Conservation (phyloP, 2,888 invertebrate species). For the Hydrotaea cyrtoneurina region DNA sequence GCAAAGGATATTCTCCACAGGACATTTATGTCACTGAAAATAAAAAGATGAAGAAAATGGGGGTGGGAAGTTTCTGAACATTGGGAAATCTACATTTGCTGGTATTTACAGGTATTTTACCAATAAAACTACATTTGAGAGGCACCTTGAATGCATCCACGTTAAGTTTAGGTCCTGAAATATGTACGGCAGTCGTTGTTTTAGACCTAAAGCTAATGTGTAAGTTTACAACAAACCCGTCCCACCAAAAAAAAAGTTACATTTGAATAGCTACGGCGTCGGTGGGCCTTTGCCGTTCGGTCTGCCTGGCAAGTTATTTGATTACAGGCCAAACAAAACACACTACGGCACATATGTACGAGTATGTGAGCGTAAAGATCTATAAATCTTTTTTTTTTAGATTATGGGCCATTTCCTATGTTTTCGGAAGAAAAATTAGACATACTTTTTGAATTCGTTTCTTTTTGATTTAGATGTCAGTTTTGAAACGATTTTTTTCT, state of each 20-base stretch:
- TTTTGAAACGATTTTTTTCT: too few species aligned
- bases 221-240: background rate
- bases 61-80: background rate
- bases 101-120: slow-evolving; percentile 6
- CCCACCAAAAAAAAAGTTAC: background rate
- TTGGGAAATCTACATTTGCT: background rate
- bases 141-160: background rate
- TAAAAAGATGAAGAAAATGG: background rate
- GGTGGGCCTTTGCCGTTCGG: background rate
- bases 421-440: too few species aligned
- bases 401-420: too few species aligned
- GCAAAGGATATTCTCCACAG: background rate
- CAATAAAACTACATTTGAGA: background rate
- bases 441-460: too few species aligned
- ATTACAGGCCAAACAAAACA: background rate
- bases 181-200: background rate
- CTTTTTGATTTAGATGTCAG: too few species aligned
- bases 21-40: slow-evolving; percentile 11
- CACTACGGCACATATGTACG: slow-evolving; percentile 8
- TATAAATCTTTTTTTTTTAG: slow-evolving; percentile 44
- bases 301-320: background rate
- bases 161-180: background rate
- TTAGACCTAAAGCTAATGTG: too few species aligned
- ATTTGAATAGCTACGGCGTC: background rate
- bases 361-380: background rate